Base-by-base conservation (phyloP, 2,113 vertebrate species). In the Macquaria australasica region DNA sequence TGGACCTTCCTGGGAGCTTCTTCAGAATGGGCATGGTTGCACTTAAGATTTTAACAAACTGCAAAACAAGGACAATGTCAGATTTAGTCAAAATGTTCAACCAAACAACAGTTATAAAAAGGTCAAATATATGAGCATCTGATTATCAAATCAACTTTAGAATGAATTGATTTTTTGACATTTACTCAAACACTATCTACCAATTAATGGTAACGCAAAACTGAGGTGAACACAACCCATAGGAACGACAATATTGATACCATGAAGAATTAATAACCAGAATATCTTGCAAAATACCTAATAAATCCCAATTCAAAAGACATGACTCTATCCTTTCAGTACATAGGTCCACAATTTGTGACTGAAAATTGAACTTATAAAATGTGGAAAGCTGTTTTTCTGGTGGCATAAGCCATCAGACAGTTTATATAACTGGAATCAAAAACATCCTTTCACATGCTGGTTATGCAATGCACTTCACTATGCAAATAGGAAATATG, bases 11-110 rank as follows among this genome's bases (percentile, higher is more conserved):
- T 0, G 96, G 94, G 58, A 95, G 94, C 34, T 95, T 97, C 94
- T 97, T 97, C 48, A 97, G 95, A 86, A 97, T 95, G 0, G 97
- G 97, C 97, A 98, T 98, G 73, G 43, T 93, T 91, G 81, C 60
- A 80, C 81, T 60, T 59, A 53, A 88, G 31, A 53, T 70, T 25
- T 84, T 45, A 81, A 83, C 71, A 70, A 88, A 87, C 92, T 94
- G 88, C 10, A 81, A 92, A 50, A 84, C 9, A 91, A 82, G 58
- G 43, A 72, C 7, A 51, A 23, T 31, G 12, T 55, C 8, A 73
- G 62, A 59, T 50, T 56, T 3, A 18, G 3, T 41, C 2, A 72
- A 28, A 45, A n/a, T 48, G 3, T 69, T 71, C 37, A 53, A 53
- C 7, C n/a, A 50, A 58, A 18, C 18, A 51, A 8, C 45, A 68